phyloP scores from a whole-genome alignment of 2,888 invertebrate species.

The Alviniconcha strummeri region DNA sequence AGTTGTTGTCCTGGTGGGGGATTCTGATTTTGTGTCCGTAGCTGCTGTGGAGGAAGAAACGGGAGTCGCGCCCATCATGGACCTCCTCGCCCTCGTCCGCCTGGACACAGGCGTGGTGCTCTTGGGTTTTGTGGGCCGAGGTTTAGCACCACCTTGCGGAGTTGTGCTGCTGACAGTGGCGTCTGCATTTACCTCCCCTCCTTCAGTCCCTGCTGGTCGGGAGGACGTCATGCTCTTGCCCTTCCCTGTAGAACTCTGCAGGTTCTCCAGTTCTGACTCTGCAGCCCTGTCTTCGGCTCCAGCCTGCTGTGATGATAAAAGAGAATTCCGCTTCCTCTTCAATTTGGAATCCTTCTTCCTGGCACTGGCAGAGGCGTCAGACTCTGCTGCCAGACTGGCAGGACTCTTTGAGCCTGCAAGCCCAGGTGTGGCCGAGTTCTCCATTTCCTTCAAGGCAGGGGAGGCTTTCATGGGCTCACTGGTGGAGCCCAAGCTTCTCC shows the following conservation, averaged over 20 bases:
- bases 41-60: background rate
- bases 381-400: too few relatives aligned
- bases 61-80: background rate
- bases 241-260: background rate
- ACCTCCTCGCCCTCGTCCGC: slow-evolving; percentile 8
- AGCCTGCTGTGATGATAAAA: too few relatives aligned
- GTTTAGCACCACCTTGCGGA: background rate
- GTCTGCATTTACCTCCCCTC: background rate
- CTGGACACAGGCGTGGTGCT: slow-evolving; percentile 25
- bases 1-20: background rate
- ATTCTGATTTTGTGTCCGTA: background rate
- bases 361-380: background rate
- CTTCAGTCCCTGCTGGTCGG: background rate
- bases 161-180: background rate
- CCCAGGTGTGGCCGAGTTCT: too few relatives aligned
- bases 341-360: background rate
- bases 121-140: background rate
- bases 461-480: too few relatives aligned
- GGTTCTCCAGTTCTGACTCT: background rate
- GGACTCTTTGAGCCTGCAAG: too few relatives aligned
- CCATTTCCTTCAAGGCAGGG: too few relatives aligned
- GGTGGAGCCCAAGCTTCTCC: too few relatives aligned
- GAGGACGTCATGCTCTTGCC: background rate
- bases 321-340: background rate
- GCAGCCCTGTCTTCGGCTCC: background rate